A percentile compares a stretch with the other conserved stretches of the same genome.
Conservation (phyloP, 2,113 vertebrate genomes). For the Tinamus guttatus region DNA sequence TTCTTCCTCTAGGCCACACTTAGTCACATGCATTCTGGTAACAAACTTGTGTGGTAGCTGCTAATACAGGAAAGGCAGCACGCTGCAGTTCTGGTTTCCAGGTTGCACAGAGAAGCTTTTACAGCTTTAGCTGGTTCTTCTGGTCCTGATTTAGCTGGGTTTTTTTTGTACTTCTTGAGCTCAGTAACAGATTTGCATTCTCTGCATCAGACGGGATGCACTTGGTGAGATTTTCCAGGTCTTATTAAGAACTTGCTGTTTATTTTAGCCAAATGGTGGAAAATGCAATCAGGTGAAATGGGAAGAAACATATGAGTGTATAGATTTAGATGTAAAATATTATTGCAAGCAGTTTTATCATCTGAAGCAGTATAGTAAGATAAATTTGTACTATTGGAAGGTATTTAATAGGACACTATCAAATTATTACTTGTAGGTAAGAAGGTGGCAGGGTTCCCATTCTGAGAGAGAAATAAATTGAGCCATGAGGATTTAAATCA, state of each 20-base stretch:
- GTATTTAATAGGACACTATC: neutral
- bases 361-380: neutral
- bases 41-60: neutral
- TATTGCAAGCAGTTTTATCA: neutral
- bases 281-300: neutral
- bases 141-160: too few relatives aligned
- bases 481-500: neutral
- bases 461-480: neutral
- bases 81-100: neutral
- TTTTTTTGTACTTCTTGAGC: neutral
- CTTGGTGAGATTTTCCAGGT: neutral
- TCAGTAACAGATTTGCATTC: neutral
- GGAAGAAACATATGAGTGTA: neutral
- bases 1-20: neutral
- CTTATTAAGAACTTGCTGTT: neutral
- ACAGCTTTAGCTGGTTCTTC: neutral
- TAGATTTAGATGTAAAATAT: neutral
- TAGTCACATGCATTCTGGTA: neutral
- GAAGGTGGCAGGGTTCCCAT: neutral
- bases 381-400: neutral
- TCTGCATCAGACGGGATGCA: neutral
- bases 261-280: neutral
- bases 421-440: neutral
- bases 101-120: neutral
- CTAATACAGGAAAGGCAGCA: neutral